Conservation (phyloP, 2,888 invertebrate genomes). For the Andrena flavipes region DNA sequence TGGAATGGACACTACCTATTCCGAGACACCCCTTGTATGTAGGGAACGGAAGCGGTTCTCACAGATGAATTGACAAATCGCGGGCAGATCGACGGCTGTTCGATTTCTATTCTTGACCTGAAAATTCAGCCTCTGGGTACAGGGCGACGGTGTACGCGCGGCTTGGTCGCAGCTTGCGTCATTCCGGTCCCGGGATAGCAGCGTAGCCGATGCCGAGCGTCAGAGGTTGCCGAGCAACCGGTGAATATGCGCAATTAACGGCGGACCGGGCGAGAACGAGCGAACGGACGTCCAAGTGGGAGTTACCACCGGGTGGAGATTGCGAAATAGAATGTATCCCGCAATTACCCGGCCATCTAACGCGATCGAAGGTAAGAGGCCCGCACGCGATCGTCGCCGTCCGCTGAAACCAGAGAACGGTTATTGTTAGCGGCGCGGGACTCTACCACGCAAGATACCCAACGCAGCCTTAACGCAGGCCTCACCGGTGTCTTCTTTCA, state of each 20-base stretch:
- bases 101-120: background rate
- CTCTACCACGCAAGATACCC: too few relatives aligned
- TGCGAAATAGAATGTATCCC: constrained; percentile 59
- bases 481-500: too few relatives aligned
- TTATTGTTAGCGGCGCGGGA: background rate
- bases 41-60: too few relatives aligned
- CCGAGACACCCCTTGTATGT: too few relatives aligned
- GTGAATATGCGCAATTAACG: constrained; percentile 66
- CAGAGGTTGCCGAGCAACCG: constrained; percentile 71
- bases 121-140: background rate
- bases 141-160: constrained; percentile 16
- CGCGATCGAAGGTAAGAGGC: constrained; percentile 45
- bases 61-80: too few relatives aligned
- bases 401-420: background rate
- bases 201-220: constrained; percentile 54
- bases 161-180: constrained; percentile 21
- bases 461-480: too few relatives aligned
- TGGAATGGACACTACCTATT: too few relatives aligned
- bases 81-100: constrained; percentile 4
- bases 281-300: constrained; percentile 50
- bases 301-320: constrained; percentile 47
- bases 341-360: constrained; percentile 55
- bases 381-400: background rate
- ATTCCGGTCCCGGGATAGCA: constrained; percentile 50
- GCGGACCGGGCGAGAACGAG: constrained; percentile 55